Evolutionary conservation across 1,140 invertebrate species (phyloP).

Genomic region (Aplysia californica): DNA sequence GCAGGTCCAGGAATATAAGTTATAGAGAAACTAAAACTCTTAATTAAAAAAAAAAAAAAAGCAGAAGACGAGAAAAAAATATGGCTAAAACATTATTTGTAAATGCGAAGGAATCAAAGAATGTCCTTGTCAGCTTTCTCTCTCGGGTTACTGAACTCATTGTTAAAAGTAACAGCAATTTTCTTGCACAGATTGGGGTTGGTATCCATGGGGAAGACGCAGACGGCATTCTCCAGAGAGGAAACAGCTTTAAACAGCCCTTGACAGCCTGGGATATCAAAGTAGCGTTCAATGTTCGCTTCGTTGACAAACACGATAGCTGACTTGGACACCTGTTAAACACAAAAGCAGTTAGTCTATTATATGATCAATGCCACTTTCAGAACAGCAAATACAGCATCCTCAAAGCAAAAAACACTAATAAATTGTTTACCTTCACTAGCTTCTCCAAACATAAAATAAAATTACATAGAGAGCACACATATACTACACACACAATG

Average conservation of each 20-base stretch:
- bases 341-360: not conserved
- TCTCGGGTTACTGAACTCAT: constrained; percentile 5
- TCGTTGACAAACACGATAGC: constrained; percentile 44
- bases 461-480: too few relatives aligned
- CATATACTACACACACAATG: too few relatives aligned
- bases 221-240: constrained; percentile 51
- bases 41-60: too few relatives aligned
- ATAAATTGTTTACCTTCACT: not conserved
- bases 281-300: constrained; percentile 21
- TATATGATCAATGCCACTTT: too few relatives aligned
- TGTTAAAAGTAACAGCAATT: constrained; percentile 40
- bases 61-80: too few relatives aligned
- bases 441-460: too few relatives aligned
- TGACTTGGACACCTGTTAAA: constrained; percentile 30
- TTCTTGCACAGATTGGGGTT: constrained; percentile 43
- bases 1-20: too few relatives aligned
- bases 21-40: too few relatives aligned
- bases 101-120: too few relatives aligned
- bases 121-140: not conserved
- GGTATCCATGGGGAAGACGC: constrained; percentile 49
- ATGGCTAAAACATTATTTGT: too few relatives aligned
- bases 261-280: constrained; percentile 29
- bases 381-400: too few relatives aligned
- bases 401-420: not conserved
- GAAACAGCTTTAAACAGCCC: constrained; percentile 46